Evolutionary conservation across 2,888 invertebrate genomes (phyloP), one percentile per base, ranked within the genome.

Genomic region (Synanthedon andrenaeformis): DNA sequence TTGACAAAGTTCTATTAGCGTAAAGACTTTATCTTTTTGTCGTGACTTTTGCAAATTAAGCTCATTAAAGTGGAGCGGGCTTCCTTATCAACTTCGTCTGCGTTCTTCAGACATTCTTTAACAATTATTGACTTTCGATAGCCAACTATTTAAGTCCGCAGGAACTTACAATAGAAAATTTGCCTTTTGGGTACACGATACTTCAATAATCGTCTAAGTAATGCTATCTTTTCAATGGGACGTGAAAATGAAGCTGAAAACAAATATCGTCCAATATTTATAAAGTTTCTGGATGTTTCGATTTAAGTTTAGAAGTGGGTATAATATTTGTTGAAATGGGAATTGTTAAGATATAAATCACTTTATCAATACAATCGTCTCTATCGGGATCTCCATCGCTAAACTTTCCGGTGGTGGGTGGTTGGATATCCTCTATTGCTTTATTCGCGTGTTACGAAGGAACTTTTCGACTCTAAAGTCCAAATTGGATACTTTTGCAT

Each of bases 41-140:
- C 69, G 74, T 72, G 78, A 79, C 79, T 80, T 74, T 74, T 68
- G 72, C 76, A 80, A 82, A 82, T 82, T 74, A 79, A 77, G 76
- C 77, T 78, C 77, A 80, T 82, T 82, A 76, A 62, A 63, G 61
- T 56, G 63, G 60, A 59, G 62, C 61, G 57, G 56, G 62, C 57
- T 57, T 61, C 63, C 35, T 63, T 62, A 63, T 63, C 63, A 56
- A 65, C 57, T 61, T 59, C 57, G 65, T 60, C 61, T 63, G 67
- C 67, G 69, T 68, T 69, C 70, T 67, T 67, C 59, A 56, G 35
- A 57, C 56, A 56, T 56, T 19, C 19, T 49, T 49, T 19, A 35
- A 35, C 35, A 35, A 35, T 35, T 35, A 35, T 13, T 45, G 14
- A 13, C 14, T 50, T 28, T 4, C 42, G 50, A 52, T 13, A 35